Conservation (phyloP, 2,113 vertebrate genomes). For the Daboia siamensis region DNA sequence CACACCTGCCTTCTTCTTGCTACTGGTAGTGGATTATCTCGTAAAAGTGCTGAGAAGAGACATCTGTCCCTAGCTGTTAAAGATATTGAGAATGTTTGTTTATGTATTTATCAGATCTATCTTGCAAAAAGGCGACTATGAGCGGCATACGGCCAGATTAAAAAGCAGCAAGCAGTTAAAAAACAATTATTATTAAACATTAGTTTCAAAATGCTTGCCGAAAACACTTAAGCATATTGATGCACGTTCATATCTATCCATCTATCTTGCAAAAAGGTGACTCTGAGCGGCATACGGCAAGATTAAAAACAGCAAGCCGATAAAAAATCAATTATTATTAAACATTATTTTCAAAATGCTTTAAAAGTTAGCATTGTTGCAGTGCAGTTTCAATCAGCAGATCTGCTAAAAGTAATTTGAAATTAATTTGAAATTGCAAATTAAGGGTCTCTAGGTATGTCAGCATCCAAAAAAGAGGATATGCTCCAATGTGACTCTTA, state of each 20-base stretch:
- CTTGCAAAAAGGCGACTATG: background rate
- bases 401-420: slow-evolving; percentile 29
- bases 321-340: background rate
- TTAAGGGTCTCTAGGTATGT: slow-evolving; percentile 25
- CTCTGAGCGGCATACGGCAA: no score
- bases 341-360: background rate
- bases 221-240: background rate
- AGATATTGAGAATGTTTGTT: background rate
- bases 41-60: background rate
- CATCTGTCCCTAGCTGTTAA: background rate
- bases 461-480: slow-evolving; percentile 21
- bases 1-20: background rate
- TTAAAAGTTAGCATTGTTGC: slow-evolving; percentile 17
- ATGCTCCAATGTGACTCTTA: background rate
- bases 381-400: background rate
- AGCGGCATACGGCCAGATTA: background rate
- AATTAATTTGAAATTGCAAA: slow-evolving; percentile 21
- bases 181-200: background rate
- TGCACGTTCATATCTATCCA: background rate
- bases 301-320: no score
- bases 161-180: background rate
- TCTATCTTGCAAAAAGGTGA: no score
- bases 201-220: background rate
- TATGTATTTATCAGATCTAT: background rate
- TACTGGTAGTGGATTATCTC: background rate